Conservation (phyloP, 2,888 invertebrate species). For the Tipula unca region DNA sequence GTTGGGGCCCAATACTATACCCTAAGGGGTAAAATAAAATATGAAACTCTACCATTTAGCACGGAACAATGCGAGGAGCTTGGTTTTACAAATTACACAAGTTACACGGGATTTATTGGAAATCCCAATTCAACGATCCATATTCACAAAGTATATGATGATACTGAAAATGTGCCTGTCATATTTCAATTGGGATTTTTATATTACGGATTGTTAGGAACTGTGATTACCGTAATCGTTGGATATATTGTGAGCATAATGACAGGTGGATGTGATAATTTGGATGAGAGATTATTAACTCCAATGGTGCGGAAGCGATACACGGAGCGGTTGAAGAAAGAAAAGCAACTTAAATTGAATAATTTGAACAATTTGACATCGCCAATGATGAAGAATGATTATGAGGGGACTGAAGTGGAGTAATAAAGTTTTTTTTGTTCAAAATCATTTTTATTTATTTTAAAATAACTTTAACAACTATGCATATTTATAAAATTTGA, state of each 20-base stretch:
- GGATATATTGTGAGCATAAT: slow-evolving; percentile 55
- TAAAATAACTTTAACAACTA: too few species aligned
- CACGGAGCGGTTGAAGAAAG: not conserved
- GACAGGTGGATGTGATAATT: slow-evolving; percentile 33
- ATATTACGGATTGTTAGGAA: slow-evolving; percentile 59
- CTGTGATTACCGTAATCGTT: slow-evolving; percentile 49
- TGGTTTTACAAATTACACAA: not conserved
- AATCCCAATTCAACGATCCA: not conserved
- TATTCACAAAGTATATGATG: not conserved
- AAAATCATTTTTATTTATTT: too few species aligned
- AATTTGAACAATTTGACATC: not conserved
- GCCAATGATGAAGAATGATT: not conserved
- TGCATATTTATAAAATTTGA: too few species aligned
- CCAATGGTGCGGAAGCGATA: slow-evolving; percentile 23
- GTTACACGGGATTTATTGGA: not conserved
- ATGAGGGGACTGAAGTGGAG: not conserved
- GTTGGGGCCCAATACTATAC: slow-evolving; percentile 41
- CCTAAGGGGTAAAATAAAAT: not conserved
- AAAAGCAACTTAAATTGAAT: not conserved
- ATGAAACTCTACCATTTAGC: slow-evolving; percentile 23
- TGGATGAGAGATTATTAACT: slow-evolving; percentile 26
- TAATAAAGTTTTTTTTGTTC: not conserved
- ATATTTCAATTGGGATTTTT: slow-evolving; percentile 56
- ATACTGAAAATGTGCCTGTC: not conserved
- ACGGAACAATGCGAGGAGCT: slow-evolving; percentile 25